Evolutionary conservation across 1,140 invertebrate genomes (phyloP).

Genomic region (Aphaenogaster rudis): DNA sequence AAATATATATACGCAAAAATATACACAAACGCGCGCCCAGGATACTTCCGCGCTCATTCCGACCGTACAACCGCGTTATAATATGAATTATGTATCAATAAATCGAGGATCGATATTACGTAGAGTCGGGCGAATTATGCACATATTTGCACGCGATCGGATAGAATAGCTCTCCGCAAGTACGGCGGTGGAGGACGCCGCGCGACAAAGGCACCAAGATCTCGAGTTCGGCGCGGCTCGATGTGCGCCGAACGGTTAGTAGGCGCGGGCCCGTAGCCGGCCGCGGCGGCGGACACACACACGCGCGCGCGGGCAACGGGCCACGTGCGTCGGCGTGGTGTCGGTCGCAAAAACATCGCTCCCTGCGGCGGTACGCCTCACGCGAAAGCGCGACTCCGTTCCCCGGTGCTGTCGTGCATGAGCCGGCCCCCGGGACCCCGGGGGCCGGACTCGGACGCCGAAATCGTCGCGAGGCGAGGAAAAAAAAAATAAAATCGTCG

Average conservation of each 20-base stretch:
- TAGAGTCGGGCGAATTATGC: neutral
- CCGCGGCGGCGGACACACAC: slow-evolving; percentile 20
- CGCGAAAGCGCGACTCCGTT: slow-evolving; percentile 66
- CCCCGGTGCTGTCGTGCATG: slow-evolving; percentile 24
- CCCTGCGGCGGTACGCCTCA: slow-evolving; percentile 1
- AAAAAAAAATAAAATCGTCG: neutral
- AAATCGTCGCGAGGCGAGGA: neutral
- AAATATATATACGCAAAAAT: neutral
- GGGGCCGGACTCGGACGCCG: neutral
- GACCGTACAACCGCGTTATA: neutral
- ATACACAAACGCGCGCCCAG: neutral
- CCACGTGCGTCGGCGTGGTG: slow-evolving; percentile 43
- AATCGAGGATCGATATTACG: neutral
- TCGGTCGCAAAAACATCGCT: slow-evolving; percentile 78
- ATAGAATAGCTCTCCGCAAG: neutral
- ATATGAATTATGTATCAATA: neutral
- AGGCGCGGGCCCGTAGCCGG: slow-evolving; percentile 26
- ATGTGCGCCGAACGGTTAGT: slow-evolving; percentile 70
- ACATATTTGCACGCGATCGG: neutral
- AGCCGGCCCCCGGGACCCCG: neutral
- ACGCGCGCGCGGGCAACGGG: slow-evolving; percentile 31
- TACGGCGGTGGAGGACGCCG: neutral
- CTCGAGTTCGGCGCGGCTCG: slow-evolving; percentile 1
- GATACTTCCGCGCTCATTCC: neutral
- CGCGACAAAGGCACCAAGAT: neutral